Percentiles rank a stretch among this genome's conserved stretches.
Evolutionary conservation across 2,888 invertebrate genomes (phyloP).

Genomic region (Cheilosia variabilis): DNA sequence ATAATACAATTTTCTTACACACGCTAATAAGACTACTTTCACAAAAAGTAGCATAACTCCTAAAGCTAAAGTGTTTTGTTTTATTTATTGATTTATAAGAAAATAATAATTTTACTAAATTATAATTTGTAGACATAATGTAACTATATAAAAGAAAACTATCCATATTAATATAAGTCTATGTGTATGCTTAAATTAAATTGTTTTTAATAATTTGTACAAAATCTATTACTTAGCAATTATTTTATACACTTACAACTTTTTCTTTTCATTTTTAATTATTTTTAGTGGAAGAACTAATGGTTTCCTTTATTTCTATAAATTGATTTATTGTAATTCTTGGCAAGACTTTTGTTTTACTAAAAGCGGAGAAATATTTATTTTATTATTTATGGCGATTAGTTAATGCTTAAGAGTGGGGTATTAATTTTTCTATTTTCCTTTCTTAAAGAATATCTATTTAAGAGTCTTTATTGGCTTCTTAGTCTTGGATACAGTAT

Average conservation of each 20-base stretch:
- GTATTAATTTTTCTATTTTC: slow-evolving; percentile 43
- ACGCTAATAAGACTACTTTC: slow-evolving; percentile 75
- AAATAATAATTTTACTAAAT: slow-evolving; percentile 72
- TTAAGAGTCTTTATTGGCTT: slow-evolving; percentile 83
- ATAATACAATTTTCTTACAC: slow-evolving; percentile 69
- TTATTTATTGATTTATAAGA: slow-evolving; percentile 55
- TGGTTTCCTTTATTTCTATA: slow-evolving; percentile 21
- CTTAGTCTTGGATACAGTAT: slow-evolving; percentile 80
- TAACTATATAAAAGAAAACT: slow-evolving; percentile 7
- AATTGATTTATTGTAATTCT: slow-evolving; percentile 39
- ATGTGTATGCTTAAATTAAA: slow-evolving; percentile 24
- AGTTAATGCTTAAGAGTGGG: slow-evolving; percentile 35
- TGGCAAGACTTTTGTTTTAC: slow-evolving; percentile 62
- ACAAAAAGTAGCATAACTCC: slow-evolving; percentile 75
- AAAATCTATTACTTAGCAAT: slow-evolving; percentile 33
- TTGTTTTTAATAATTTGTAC: slow-evolving; percentile 64
- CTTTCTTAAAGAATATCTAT: slow-evolving; percentile 38
- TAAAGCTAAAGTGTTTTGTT: slow-evolving; percentile 62
- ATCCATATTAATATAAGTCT: slow-evolving; percentile 15
- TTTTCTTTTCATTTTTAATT: slow-evolving; percentile 23
- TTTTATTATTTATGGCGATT: slow-evolving; percentile 67
- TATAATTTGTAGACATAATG: slow-evolving; percentile 63
- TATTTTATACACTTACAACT: slow-evolving; percentile 49
- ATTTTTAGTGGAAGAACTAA: slow-evolving; percentile 62
- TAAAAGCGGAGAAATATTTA: slow-evolving; percentile 28